Conservation (phyloP, 1,140 invertebrate species). For the Brachionus angularis region DNA sequence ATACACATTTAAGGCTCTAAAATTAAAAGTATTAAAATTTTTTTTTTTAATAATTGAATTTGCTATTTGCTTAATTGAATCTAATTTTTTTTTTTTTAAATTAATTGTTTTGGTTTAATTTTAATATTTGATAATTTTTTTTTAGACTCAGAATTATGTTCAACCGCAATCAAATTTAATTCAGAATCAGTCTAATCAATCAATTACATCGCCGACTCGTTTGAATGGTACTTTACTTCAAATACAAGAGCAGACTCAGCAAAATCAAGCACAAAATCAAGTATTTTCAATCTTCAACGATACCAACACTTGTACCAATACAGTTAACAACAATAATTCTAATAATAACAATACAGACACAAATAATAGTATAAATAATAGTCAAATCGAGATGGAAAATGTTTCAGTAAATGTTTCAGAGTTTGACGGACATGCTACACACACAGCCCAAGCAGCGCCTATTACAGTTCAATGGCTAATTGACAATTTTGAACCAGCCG, state of each 20-base stretch:
- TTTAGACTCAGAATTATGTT: constrained; percentile 9
- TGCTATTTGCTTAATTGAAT: too few species aligned
- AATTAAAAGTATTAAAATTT: too few species aligned
- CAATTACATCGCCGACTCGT: background rate
- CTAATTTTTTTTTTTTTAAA: too few species aligned
- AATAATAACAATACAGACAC: constrained; percentile 1
- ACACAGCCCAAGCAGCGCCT: constrained; percentile 36
- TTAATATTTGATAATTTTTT: background rate
- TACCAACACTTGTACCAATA: background rate
- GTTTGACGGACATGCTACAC: constrained; percentile 31
- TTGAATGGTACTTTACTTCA: too few species aligned
- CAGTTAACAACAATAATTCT: background rate
- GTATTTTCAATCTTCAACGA: background rate
- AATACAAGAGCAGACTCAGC: too few species aligned
- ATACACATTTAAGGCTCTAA: too few species aligned
- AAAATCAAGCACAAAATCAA: too few species aligned
- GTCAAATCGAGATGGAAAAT: background rate
- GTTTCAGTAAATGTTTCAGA: background rate
- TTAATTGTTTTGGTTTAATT: too few species aligned
- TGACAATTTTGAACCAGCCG: constrained; percentile 95
- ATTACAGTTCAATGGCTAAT: constrained; percentile 69
- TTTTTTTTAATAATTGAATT: too few species aligned
- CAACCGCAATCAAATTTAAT: background rate
- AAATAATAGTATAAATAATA: background rate
- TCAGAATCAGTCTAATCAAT: background rate